These are phyloP conservation scores for Abrostola tripartita DNA, from an alignment of 2,888 invertebrate species.

Conservation along the genomic window DNA sequence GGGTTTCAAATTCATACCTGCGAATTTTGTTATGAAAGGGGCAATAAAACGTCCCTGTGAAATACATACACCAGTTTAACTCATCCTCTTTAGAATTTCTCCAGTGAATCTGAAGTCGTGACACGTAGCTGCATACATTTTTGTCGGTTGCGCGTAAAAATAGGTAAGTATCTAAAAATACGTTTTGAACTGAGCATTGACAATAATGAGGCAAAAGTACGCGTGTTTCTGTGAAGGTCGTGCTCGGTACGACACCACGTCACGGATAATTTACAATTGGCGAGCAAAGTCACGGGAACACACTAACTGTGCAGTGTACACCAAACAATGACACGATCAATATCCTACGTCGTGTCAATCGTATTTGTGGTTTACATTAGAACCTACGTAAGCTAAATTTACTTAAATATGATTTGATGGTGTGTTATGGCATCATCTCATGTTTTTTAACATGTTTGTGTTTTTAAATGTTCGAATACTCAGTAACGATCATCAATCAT, in stretches of 20 bases:
- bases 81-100: not conserved
- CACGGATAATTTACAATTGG: conserved; percentile 51
- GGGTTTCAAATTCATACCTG: too few species aligned
- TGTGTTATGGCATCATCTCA: not conserved
- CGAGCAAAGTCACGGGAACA: conserved; percentile 22
- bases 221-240: conserved; percentile 48
- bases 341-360: conserved; percentile 26
- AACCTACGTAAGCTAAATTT: conserved; percentile 18
- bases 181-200: conserved; percentile 30
- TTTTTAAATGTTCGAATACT: too few species aligned
- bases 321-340: conserved; percentile 48
- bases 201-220: conserved; percentile 30
- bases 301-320: conserved; percentile 39
- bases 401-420: not conserved
- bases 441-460: not conserved
- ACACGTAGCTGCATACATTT: not conserved
- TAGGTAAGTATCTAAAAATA: conserved; percentile 21
- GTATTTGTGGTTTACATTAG: conserved; percentile 38
- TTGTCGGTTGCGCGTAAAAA: not conserved
- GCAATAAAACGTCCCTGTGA: not conserved
- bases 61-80: not conserved
- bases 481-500: too few species aligned
- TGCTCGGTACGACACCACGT: conserved; percentile 34
- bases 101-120: too few species aligned
- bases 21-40: too few species aligned